These are phyloP conservation scores for Molorchus minor DNA, from an alignment of 2,888 invertebrate genomes.

Conservation along the genomic window DNA sequence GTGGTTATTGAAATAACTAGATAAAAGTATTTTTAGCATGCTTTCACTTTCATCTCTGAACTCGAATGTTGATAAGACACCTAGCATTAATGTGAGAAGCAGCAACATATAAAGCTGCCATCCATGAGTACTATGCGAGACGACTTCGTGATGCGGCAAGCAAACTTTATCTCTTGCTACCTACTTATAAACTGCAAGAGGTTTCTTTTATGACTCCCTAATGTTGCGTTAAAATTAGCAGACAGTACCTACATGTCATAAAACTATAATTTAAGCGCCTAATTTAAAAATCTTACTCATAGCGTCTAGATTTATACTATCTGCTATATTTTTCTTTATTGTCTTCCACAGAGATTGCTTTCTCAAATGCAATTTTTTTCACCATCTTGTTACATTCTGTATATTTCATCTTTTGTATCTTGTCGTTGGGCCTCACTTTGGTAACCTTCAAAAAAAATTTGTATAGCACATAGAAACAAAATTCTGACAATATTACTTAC, in stretches of 20 bases:
- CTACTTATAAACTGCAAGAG: too few relatives aligned
- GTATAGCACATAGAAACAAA: not conserved
- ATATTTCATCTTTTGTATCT: conserved; percentile 91
- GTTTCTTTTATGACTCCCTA: too few relatives aligned
- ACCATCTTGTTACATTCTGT: conserved; percentile 96
- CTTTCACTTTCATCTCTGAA: too few relatives aligned
- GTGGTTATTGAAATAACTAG: too few relatives aligned
- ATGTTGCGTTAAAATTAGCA: not conserved
- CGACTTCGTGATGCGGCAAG: too few relatives aligned
- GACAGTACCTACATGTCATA: conserved; percentile 8
- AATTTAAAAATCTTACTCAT: conserved; percentile 82
- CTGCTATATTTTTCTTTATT: conserved; percentile 86
- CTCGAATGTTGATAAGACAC: too few relatives aligned
- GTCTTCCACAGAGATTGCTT: conserved; percentile 94
- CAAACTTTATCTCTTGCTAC: too few relatives aligned
- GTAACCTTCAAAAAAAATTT: conserved; percentile 72
- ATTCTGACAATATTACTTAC: conserved; percentile 67
- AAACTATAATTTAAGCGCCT: too few relatives aligned
- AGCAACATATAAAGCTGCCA: too few relatives aligned
- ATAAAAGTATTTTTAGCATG: too few relatives aligned
- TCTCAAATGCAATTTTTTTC: conserved; percentile 93
- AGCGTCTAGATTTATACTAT: conserved; percentile 86
- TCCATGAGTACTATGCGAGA: too few relatives aligned
- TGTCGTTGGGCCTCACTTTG: conserved; percentile 91
- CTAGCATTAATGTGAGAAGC: too few relatives aligned